Evolutionary conservation across 1,140 invertebrate species (phyloP).

Genomic region (Solenopsis invicta): DNA sequence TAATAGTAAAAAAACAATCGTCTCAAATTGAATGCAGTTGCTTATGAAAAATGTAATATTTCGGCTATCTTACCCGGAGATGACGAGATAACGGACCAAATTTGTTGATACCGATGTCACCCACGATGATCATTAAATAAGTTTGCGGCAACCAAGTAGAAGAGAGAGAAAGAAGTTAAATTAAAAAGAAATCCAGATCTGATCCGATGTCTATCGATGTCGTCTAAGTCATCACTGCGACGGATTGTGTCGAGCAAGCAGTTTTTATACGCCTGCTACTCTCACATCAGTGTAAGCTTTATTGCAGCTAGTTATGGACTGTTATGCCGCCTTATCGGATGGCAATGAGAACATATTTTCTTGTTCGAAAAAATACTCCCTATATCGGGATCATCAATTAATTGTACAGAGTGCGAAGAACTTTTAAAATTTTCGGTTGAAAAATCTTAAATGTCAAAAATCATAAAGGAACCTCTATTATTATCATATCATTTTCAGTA

Average conservation of each 20-base stretch:
- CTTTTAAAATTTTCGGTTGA: neutral
- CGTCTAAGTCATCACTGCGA: slow-evolving; percentile 71
- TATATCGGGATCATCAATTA: neutral
- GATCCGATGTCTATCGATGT: slow-evolving; percentile 4
- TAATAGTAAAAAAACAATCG: neutral
- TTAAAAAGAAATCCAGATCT: neutral
- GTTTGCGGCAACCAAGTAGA: neutral
- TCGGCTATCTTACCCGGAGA: slow-evolving; percentile 32
- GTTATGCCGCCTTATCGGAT: slow-evolving; percentile 81
- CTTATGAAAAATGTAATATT: neutral
- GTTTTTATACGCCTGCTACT: slow-evolving; percentile 80
- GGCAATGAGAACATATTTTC: slow-evolving; percentile 67
- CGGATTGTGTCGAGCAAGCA: slow-evolving; percentile 65
- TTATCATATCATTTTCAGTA: neutral
- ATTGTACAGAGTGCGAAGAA: neutral
- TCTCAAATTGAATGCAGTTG: neutral
- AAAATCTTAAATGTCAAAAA: neutral
- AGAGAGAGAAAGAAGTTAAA: neutral
- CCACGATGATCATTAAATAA: neutral
- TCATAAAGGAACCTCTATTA: neutral
- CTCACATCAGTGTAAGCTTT: slow-evolving; percentile 75
- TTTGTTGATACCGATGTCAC: neutral
- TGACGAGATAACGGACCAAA: neutral
- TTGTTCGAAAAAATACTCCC: slow-evolving; percentile 38
- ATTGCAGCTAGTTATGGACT: slow-evolving; percentile 79